Conservation (phyloP, 2,113 vertebrate genomes). For the Fukomys damarensis region DNA sequence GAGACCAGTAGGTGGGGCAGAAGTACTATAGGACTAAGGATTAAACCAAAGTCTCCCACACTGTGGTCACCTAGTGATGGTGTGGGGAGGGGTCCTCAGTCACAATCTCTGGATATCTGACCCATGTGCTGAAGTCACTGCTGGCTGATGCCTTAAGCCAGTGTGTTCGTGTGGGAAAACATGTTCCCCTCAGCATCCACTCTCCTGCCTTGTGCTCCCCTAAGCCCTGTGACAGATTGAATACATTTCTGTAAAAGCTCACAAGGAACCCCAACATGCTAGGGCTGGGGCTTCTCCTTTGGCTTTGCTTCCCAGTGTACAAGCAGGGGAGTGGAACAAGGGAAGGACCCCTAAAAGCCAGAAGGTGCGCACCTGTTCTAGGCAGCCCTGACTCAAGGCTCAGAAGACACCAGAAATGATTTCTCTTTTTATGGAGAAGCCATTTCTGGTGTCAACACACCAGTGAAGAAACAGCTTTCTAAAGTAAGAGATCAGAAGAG, state of each 20-base stretch:
- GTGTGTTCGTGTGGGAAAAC: not conserved
- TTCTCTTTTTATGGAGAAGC: not conserved
- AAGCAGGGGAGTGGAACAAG: not conserved
- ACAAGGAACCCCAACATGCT: not conserved
- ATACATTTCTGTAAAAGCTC: not conserved
- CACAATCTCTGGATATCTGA: constrained; percentile 17
- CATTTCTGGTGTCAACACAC: not conserved
- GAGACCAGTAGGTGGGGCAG: not conserved
- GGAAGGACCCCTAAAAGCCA: not conserved
- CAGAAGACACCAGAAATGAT: not conserved
- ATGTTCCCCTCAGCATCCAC: not conserved
- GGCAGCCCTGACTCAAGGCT: not conserved
- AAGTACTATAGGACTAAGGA: not conserved
- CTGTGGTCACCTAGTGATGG: not conserved
- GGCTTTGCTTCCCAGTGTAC: not conserved
- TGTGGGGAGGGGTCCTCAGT: not conserved
- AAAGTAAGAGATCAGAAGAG: not conserved
- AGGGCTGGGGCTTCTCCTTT: not conserved
- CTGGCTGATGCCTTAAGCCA: not conserved
- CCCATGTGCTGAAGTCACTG: not conserved
- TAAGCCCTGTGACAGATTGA: not conserved
- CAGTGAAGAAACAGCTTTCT: not conserved
- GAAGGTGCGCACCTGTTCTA: not conserved
- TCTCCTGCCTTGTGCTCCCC: not conserved
- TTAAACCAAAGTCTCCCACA: not conserved